Base-by-base conservation (phyloP, 2,113 vertebrate genomes). In the Phalacrocorax pelagicus region DNA sequence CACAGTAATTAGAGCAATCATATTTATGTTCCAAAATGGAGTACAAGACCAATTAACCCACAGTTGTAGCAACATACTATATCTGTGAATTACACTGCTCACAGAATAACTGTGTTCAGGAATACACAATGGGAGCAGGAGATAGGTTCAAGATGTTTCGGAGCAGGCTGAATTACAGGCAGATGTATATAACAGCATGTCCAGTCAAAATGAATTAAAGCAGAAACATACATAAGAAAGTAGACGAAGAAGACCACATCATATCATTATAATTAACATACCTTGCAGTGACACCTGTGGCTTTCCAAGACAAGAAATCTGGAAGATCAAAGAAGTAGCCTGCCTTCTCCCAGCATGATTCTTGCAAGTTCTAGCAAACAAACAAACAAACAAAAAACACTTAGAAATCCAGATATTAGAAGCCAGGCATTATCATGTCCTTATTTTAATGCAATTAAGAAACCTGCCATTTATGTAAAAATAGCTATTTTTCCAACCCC, bases 301-400 rank as follows among this genome's bases (percentile, higher is more conserved):
- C 99, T 96, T 99, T 99, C 99, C 99, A 99, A 24, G 98, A 98
- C 97, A 99, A 98, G 97, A 99, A 99, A 98, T 99, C 99, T 1
- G 99, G 98, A 62, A 99, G 99, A 98, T 99, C 99, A 94, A 99
- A 99, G 96, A 99, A 99, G 96, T 99, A 98, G 49, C 98, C 98
- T 12, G 98, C 98, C 90, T 98, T 98, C 88, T 98, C 92, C 98
- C 98, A 98, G 97, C 98, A 98, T 0, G 92, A 97, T 85, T 97
- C 85, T 92, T 59, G 90, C 91, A 98, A 97, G 96, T 98, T 98
- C 98, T 98, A 96, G 84, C 23, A 44, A 44, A 44, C 38, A 38
- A 38, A 38, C 38, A 38, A 38, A 38, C 38, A 38, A 38, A 38
- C 38, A 97, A 96, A 97, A 95, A 81, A 47, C 4, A 2, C 73